A percentile compares a stretch with the other conserved stretches of the same genome.
phyloP scores from a whole-genome alignment of 53 echinoderm and acorn worm species.

The Antedon mediterranea region DNA sequence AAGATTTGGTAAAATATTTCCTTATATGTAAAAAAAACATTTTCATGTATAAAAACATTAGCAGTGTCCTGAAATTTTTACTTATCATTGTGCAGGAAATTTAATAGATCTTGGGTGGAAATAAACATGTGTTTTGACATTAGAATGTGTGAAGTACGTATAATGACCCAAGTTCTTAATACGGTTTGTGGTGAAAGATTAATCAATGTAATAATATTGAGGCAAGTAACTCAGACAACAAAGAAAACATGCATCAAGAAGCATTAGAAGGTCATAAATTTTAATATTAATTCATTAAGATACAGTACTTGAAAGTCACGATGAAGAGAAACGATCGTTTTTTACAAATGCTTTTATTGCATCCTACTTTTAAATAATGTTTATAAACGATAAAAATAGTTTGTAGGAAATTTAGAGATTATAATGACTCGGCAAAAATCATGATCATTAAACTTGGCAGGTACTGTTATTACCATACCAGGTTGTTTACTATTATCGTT shows the following conservation, averaged over 20 bases:
- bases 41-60: too few relatives aligned
- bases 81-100: not conserved
- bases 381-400: not conserved
- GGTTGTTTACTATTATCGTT: too few relatives aligned
- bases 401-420: not conserved
- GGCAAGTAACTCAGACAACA: not conserved
- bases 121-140: not conserved
- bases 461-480: too few relatives aligned
- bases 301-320: not conserved
- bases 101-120: not conserved
- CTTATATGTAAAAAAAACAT: too few relatives aligned
- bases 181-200: not conserved
- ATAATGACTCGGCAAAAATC: not conserved
- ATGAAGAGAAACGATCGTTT: not conserved
- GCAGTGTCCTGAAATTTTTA: not conserved
- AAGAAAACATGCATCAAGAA: not conserved
- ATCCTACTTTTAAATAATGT: not conserved
- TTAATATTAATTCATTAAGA: not conserved
- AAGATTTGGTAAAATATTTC: too few relatives aligned
- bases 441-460: too few relatives aligned
- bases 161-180: not conserved
- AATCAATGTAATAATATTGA: not conserved
- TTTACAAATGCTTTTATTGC: not conserved
- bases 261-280: not conserved
- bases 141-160: not conserved